Evolutionary conservation across 2,888 invertebrate genomes (phyloP).

Genomic region (Aphodius granarius): DNA sequence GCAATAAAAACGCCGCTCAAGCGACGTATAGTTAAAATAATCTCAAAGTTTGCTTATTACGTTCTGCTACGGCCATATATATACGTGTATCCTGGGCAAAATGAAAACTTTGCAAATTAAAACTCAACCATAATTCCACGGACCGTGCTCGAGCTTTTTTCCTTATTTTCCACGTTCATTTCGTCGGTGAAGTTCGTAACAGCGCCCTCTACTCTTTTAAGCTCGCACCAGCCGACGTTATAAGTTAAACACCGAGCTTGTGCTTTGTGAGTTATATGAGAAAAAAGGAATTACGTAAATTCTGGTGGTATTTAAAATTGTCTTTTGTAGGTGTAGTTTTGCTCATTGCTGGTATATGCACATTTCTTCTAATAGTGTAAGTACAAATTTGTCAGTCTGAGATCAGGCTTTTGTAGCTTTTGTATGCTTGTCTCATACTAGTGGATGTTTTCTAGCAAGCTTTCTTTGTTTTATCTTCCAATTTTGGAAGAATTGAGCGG

Average conservation of each 20-base stretch:
- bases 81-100: background rate
- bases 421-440: too few species aligned
- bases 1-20: background rate
- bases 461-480: too few species aligned
- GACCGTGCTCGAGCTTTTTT: background rate
- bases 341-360: too few species aligned
- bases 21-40: background rate
- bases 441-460: too few species aligned
- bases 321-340: too few species aligned
- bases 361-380: too few species aligned
- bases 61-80: background rate
- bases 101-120: background rate
- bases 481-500: too few species aligned
- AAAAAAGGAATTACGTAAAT: too few species aligned
- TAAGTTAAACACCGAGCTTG: background rate
- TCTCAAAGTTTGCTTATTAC: background rate
- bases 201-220: background rate
- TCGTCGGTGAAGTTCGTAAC: background rate
- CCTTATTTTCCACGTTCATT: background rate
- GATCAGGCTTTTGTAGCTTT: too few species aligned
- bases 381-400: too few species aligned
- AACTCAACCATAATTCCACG: background rate
- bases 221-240: background rate
- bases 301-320: too few species aligned
- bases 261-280: too few species aligned